Evolutionary conservation across 2,888 invertebrate species (phyloP).

Genomic region (Neuroscelio doddi): DNA sequence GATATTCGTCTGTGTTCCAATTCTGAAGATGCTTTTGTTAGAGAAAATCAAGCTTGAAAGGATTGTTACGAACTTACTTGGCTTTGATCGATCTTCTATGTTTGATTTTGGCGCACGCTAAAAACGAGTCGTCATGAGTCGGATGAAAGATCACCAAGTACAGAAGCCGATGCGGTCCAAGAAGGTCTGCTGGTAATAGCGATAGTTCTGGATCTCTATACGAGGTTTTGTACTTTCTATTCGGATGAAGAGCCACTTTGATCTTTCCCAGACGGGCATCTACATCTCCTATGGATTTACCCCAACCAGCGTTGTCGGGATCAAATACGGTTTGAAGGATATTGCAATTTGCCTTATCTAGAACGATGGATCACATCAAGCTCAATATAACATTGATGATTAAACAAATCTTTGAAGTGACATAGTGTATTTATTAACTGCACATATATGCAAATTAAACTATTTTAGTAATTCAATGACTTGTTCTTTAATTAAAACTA

Average conservation of each 20-base stretch:
- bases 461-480: not conserved
- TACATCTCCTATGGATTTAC: constrained; percentile 85
- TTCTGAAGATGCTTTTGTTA: constrained; percentile 34
- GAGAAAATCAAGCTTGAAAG: constrained; percentile 29
- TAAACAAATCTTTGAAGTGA: constrained; percentile 11
- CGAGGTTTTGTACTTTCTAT: constrained; percentile 75
- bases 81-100: constrained; percentile 78
- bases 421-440: not conserved
- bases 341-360: constrained; percentile 80
- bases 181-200: constrained; percentile 81
- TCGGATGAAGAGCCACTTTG: constrained; percentile 79
- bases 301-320: constrained; percentile 81
- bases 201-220: constrained; percentile 83
- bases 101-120: constrained; percentile 88
- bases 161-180: constrained; percentile 82
- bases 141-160: constrained; percentile 88
- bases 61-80: constrained; percentile 76
- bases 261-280: constrained; percentile 84
- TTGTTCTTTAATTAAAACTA: too few species aligned
- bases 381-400: constrained; percentile 8
- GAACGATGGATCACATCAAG: constrained; percentile 35
- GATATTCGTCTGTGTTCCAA: constrained; percentile 32
- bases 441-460: not conserved
- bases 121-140: constrained; percentile 82
- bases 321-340: constrained; percentile 89